phyloP scores from a whole-genome alignment of 2,113 vertebrate species.

The Dendrocopos noguchii region DNA sequence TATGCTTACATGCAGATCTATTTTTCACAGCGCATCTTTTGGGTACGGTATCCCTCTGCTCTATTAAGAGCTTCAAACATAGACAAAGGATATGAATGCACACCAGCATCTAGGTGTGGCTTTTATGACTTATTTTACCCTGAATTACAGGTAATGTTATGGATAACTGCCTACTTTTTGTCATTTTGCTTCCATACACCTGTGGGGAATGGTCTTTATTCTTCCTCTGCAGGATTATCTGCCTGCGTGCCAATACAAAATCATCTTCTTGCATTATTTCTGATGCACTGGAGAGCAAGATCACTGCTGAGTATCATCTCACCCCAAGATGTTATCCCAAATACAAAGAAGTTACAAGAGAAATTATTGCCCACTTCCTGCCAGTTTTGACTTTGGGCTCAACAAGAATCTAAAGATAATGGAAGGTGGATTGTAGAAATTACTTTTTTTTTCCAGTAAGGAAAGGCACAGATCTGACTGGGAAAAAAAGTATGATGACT shows the following conservation, averaged over 20 bases:
- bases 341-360: background rate
- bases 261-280: background rate
- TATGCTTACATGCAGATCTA: background rate
- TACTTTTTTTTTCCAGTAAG: background rate
- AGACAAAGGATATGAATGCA: slow-evolving; percentile 41
- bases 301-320: background rate
- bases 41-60: background rate
- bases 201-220: background rate
- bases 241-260: background rate
- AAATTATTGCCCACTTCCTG: background rate
- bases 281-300: background rate
- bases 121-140: slow-evolving; percentile 42
- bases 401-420: background rate
- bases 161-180: background rate
- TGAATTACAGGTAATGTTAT: slow-evolving; percentile 6
- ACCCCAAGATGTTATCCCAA: background rate
- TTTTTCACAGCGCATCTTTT: slow-evolving; percentile 14
- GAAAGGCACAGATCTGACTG: background rate
- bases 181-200: background rate
- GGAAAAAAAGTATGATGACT: background rate
- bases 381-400: background rate
- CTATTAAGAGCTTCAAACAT: slow-evolving; percentile 57
- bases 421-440: rapidly evolving
- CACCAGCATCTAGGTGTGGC: slow-evolving; percentile 48
- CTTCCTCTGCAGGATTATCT: background rate